A percentile compares a stretch with the other conserved stretches of the same genome.
Conservation (phyloP, 53 echinoderm and acorn worm genomes). For the Pentamera pediparva region DNA sequence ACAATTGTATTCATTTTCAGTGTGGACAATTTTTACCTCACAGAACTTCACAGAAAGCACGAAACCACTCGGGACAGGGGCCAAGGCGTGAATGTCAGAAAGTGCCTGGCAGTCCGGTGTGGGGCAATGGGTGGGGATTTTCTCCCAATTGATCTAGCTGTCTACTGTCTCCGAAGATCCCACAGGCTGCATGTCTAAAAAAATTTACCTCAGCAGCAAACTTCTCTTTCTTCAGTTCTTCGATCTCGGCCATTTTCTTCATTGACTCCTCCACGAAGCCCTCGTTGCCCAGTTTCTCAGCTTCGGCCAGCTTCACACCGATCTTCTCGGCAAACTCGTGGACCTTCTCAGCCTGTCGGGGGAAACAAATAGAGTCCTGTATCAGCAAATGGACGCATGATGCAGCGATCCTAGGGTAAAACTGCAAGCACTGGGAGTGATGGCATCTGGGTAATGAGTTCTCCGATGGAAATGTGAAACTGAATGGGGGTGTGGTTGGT, state of each 20-base stretch:
- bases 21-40: no score
- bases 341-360: constrained; percentile 73
- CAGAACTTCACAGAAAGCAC: no score
- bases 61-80: no score
- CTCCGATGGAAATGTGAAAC: not conserved
- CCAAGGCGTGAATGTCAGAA: no score
- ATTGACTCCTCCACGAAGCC: constrained; percentile 95
- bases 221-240: constrained; percentile 81
- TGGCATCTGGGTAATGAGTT: not conserved
- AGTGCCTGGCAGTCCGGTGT: no score
- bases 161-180: no score
- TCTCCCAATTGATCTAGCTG: not conserved
- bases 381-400: not conserved
- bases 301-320: constrained; percentile 89
- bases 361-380: not conserved
- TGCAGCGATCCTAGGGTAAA: not conserved
- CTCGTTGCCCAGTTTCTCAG: constrained; percentile 83
- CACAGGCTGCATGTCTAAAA: no score
- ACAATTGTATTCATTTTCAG: no score
- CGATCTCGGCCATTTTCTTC: constrained; percentile 91
- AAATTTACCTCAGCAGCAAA: constrained; percentile 80
- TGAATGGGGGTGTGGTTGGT: not conserved
- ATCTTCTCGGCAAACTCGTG: constrained; percentile 85
- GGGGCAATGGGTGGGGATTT: not conserved
- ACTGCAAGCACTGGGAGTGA: no score